These are phyloP conservation scores for Raillietiella orientalis DNA, from an alignment of 2,888 invertebrate species.

Conservation along the genomic window DNA sequence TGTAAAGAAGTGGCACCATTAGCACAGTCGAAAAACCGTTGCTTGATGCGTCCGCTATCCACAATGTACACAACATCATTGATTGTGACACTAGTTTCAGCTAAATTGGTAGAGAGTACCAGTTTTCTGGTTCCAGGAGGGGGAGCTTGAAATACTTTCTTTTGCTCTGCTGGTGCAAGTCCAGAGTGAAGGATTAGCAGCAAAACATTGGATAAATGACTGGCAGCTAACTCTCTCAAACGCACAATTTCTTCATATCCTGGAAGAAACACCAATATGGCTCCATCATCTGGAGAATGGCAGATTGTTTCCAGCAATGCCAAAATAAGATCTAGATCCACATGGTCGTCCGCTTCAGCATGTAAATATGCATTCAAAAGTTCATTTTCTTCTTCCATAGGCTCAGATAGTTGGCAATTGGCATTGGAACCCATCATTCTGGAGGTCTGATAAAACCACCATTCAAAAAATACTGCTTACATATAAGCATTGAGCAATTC, in stretches of 20 bases:
- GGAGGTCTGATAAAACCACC: too few species aligned
- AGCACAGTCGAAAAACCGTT: slow-evolving; percentile 89
- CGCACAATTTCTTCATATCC: slow-evolving; percentile 92
- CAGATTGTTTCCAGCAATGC: slow-evolving; percentile 22
- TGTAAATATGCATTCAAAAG: too few species aligned
- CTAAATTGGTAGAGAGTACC: slow-evolving; percentile 72
- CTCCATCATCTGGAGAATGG: slow-evolving; percentile 29
- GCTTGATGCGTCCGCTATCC: slow-evolving; percentile 85
- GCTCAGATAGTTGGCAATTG: too few species aligned
- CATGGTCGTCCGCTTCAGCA: too few species aligned
- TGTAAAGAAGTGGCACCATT: slow-evolving; percentile 98
- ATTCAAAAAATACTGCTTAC: slow-evolving; percentile 8
- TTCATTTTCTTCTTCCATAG: too few species aligned
- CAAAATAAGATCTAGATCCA: slow-evolving; percentile 11
- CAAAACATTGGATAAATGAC: slow-evolving; percentile 18
- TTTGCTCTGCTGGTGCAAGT: slow-evolving; percentile 78
- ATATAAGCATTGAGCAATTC: slow-evolving; percentile 21
- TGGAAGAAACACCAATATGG: slow-evolving; percentile 69
- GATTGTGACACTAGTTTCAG: slow-evolving; percentile 91
- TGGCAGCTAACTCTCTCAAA: slow-evolving; percentile 34
- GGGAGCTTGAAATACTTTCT: slow-evolving; percentile 60
- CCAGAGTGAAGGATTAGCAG: slow-evolving; percentile 88
- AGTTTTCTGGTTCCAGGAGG: slow-evolving; percentile 56
- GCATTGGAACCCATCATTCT: too few species aligned
- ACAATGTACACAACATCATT: slow-evolving; percentile 94